A percentile compares a stretch with the other conserved stretches of the same genome.
These are phyloP conservation scores for Leptodactylus fuscus DNA, from an alignment of 2,113 vertebrate genomes.

Conservation along the genomic window DNA sequence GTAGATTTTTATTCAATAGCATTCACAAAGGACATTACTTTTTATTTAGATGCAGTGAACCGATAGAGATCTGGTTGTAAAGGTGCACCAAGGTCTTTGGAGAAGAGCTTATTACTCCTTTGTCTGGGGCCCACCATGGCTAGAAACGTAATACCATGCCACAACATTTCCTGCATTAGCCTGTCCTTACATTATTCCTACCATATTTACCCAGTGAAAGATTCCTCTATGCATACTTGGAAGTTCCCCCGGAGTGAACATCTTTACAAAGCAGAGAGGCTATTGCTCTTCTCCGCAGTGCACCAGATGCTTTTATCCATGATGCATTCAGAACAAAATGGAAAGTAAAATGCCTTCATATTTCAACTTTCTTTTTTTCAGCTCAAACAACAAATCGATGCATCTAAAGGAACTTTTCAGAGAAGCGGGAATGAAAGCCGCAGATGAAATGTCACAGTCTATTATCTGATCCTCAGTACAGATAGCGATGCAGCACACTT, in stretches of 20 bases:
- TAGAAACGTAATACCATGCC: no score
- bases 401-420: neutral
- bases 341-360: conserved; percentile 12
- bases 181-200: no score
- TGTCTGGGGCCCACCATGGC: no score
- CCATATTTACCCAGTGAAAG: neutral
- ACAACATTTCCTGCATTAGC: no score
- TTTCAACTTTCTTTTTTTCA: neutral
- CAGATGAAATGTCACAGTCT: neutral
- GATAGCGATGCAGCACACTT: neutral
- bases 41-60: no score
- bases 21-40: no score
- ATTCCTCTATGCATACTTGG: neutral
- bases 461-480: neutral
- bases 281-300: neutral
- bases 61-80: no score
- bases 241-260: conserved; percentile 9
- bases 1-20: no score
- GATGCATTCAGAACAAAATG: conserved; percentile 3
- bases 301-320: conserved; percentile 14
- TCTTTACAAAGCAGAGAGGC: neutral
- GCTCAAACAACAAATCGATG: conserved; percentile 8
- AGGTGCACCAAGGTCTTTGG: no score
- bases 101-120: no score
- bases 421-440: neutral